phyloP scores from a whole-genome alignment of 2,888 invertebrate species.

The Magallana nippona region DNA sequence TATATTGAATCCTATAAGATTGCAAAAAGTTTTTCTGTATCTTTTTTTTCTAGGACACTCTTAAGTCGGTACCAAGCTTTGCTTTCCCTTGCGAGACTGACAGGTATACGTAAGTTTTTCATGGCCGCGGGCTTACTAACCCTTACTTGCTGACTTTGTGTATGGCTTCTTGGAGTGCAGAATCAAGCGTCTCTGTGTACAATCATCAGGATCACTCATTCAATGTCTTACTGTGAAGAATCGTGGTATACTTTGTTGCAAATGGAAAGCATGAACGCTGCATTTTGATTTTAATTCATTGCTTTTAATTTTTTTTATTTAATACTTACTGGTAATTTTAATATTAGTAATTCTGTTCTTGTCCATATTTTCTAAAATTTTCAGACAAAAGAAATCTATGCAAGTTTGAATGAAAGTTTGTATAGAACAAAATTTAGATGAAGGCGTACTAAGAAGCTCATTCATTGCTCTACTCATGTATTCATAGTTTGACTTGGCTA shows the following conservation, averaged over 20 bases:
- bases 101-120: constrained; percentile 83
- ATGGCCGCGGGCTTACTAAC: constrained; percentile 25
- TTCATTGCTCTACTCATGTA: not conserved
- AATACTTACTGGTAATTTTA: not conserved
- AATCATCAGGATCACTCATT: not conserved
- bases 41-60: constrained; percentile 83
- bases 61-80: constrained; percentile 93
- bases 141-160: not conserved
- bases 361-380: too few species aligned
- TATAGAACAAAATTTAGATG: too few species aligned
- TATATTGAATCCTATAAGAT: too few species aligned
- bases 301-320: not conserved
- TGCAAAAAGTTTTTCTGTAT: too few species aligned
- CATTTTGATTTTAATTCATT: not conserved
- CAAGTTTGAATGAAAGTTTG: too few species aligned
- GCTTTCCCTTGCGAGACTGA: constrained; percentile 91
- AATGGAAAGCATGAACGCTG: not conserved
- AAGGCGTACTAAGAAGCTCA: not conserved
- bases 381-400: too few species aligned
- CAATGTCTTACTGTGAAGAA: not conserved
- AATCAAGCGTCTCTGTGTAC: not conserved
- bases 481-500: not conserved
- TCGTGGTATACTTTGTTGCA: not conserved
- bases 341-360: too few species aligned
- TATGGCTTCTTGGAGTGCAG: constrained; percentile 30